Conservation (phyloP, 2,888 invertebrate genomes). For the Dryocosmus kuriphilus region DNA sequence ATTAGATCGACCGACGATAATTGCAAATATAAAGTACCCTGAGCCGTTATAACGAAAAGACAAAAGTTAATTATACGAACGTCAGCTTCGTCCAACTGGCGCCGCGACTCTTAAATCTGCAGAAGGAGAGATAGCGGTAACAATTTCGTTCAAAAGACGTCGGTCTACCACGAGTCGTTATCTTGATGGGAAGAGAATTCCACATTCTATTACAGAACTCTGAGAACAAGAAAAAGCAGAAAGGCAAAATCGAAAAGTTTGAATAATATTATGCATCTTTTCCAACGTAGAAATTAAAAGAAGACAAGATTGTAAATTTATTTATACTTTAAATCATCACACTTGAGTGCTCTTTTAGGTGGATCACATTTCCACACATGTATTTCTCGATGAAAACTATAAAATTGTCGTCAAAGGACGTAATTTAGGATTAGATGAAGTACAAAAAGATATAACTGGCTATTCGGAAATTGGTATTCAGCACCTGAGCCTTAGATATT, state of each 20-base stretch:
- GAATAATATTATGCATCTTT: no score
- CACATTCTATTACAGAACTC: slow-evolving; percentile 22
- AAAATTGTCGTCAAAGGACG: no score
- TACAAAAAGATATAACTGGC: no score
- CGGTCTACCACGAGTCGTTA: slow-evolving; percentile 16
- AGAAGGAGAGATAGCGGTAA: slow-evolving; percentile 31
- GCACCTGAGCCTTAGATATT: no score
- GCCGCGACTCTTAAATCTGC: slow-evolving; percentile 30
- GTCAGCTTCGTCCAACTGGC: slow-evolving; percentile 9
- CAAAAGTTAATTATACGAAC: slow-evolving; percentile 31
- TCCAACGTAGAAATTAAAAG: no score
- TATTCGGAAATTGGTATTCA: no score
- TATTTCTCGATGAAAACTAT: no score
- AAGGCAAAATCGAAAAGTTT: neutral
- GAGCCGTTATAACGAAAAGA: slow-evolving; percentile 27
- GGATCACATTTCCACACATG: no score
- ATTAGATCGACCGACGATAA: neutral
- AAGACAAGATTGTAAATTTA: no score
- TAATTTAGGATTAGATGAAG: no score
- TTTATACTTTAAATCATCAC: no score
- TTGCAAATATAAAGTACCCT: slow-evolving; percentile 15
- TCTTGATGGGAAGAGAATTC: slow-evolving; percentile 11
- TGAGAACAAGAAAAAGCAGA: neutral
- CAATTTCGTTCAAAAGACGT: slow-evolving; percentile 28
- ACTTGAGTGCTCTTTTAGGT: no score